Conservation (phyloP, 2,113 vertebrate species). For the Labeo catla region DNA sequence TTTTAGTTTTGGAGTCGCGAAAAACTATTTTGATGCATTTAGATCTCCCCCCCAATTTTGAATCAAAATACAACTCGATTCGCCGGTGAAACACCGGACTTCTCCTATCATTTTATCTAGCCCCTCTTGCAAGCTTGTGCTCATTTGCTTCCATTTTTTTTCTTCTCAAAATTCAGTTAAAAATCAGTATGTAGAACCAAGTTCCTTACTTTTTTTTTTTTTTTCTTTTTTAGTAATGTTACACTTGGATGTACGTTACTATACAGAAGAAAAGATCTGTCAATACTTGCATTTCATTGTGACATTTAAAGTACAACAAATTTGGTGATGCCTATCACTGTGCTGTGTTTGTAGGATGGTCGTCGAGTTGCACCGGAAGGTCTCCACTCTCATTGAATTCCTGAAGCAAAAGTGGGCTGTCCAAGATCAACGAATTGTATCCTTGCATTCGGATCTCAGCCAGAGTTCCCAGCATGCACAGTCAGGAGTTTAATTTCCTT, state of each 20-base stretch:
- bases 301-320: not conserved
- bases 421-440: slow-evolving; percentile 95
- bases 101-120: not conserved
- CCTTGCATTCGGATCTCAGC: slow-evolving; percentile 67
- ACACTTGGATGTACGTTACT: not conserved
- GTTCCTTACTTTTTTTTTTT: not conserved
- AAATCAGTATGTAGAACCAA: not conserved
- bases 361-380: slow-evolving; percentile 95
- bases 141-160: not conserved
- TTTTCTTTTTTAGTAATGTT: not conserved
- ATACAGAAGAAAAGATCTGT: not conserved
- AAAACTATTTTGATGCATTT: not conserved
- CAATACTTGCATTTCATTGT: not conserved
- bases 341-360: slow-evolving; percentile 86
- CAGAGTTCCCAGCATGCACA: not conserved
- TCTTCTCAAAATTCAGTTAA: not conserved
- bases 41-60: not conserved
- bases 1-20: not conserved
- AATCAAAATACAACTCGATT: not conserved
- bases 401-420: slow-evolving; percentile 97
- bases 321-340: not conserved
- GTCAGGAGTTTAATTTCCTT: not conserved
- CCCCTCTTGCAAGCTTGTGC: not conserved
- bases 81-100: not conserved
- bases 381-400: slow-evolving; percentile 97